These are phyloP conservation scores for Byasa hedistus DNA, from an alignment of 2,888 invertebrate species.

Conservation along the genomic window DNA sequence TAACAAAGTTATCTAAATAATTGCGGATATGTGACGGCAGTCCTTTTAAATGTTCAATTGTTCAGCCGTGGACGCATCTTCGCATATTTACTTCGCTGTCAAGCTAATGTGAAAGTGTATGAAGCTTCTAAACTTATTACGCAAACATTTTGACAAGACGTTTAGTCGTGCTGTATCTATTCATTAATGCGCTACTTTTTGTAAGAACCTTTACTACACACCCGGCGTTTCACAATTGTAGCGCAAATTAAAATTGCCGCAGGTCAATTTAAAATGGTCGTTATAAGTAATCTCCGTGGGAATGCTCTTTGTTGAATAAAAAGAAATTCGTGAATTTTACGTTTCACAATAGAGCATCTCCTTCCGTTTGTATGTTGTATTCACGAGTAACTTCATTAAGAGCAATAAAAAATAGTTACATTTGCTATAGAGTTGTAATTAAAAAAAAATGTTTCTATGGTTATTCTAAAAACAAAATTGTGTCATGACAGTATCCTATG, in stretches of 20 bases:
- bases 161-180: conserved; percentile 51
- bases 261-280: conserved; percentile 35
- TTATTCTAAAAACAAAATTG: too few relatives aligned
- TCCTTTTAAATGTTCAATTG: conserved; percentile 10
- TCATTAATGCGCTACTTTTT: conserved; percentile 39
- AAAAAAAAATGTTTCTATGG: too few relatives aligned
- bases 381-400: neutral
- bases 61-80: conserved; percentile 13
- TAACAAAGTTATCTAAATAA: conserved; percentile 19
- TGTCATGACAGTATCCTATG: too few relatives aligned
- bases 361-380: conserved; percentile 17
- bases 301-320: conserved; percentile 44
- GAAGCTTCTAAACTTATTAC: conserved; percentile 41
- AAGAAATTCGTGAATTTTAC: conserved; percentile 43
- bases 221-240: conserved; percentile 3
- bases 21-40: conserved; percentile 2
- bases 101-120: conserved; percentile 27
- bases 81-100: conserved; percentile 24
- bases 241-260: conserved; percentile 5
- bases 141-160: conserved; percentile 61
- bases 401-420: neutral
- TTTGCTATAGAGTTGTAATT: neutral
- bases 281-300: conserved; percentile 45
- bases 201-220: conserved; percentile 35
- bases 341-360: conserved; percentile 12